Evolutionary conservation across 2,113 vertebrate genomes (phyloP).

Genomic region (Corydoras maculifer): DNA sequence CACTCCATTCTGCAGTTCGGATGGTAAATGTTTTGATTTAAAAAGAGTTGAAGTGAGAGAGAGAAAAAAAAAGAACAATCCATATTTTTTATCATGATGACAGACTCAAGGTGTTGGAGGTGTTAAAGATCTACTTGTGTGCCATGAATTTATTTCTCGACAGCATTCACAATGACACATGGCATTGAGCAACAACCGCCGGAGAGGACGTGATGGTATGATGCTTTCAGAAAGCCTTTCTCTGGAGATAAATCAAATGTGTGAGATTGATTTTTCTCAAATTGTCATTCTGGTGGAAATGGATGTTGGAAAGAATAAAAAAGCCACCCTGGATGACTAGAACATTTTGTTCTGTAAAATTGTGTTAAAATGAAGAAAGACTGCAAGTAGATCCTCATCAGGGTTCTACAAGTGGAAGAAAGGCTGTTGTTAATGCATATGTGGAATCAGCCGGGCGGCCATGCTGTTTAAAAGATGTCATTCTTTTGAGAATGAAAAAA

Average conservation of each 20-base stretch:
- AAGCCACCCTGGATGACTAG: constrained; percentile 20
- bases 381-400: constrained; percentile 32
- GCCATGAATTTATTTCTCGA: constrained; percentile 20
- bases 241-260: constrained; percentile 39
- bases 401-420: constrained; percentile 30
- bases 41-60: background rate
- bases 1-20: too few relatives aligned
- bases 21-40: constrained; percentile 8
- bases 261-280: constrained; percentile 36
- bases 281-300: constrained; percentile 41
- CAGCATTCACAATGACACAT: constrained; percentile 9
- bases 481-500: too few relatives aligned
- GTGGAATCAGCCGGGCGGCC: too few relatives aligned
- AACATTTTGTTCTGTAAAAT: constrained; percentile 46
- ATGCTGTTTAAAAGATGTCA: too few relatives aligned
- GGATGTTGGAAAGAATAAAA: constrained; percentile 38
- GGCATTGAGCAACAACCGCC: constrained; percentile 12
- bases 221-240: constrained; percentile 25
- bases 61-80: constrained; percentile 6
- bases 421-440: constrained; percentile 27
- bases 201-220: constrained; percentile 21
- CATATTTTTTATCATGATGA: constrained; percentile 12
- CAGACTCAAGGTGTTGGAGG: constrained; percentile 22
- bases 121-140: constrained; percentile 14
- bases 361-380: constrained; percentile 46